Percentiles rank a stretch among this genome's conserved stretches.
These are phyloP conservation scores for Sussaba pulchella DNA, from an alignment of 2,888 invertebrate genomes.

Conservation along the genomic window DNA sequence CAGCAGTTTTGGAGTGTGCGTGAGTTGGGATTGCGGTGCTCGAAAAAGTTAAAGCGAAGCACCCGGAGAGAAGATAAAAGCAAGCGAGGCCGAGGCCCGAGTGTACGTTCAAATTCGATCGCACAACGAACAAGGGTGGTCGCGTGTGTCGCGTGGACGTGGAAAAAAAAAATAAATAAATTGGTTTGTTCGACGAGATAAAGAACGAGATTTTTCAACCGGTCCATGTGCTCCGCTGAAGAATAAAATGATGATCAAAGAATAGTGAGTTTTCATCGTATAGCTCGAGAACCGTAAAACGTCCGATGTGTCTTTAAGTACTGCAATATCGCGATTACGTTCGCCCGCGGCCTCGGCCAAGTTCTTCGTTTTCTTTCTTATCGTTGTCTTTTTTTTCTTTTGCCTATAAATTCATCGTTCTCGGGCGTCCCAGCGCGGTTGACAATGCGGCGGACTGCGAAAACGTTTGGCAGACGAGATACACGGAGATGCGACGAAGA, in stretches of 20 bases:
- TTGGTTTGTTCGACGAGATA: constrained; percentile 37
- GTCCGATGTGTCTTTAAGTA: not conserved
- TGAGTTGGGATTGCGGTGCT: constrained; percentile 49
- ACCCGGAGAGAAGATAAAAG: constrained; percentile 54
- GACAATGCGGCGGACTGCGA: not conserved
- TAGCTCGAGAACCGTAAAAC: not conserved
- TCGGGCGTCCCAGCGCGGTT: not conserved
- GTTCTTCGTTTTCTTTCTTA: constrained; percentile 19
- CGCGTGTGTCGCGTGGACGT: constrained; percentile 56
- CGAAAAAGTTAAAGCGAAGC: not conserved
- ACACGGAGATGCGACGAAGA: not conserved
- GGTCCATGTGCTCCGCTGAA: constrained; percentile 79
- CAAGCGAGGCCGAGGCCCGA: constrained; percentile 57
- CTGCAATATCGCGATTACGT: not conserved
- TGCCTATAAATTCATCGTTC: not conserved
- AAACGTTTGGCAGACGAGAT: no score
- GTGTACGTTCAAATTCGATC: constrained; percentile 55
- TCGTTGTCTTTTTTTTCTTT: not conserved
- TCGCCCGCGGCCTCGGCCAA: not conserved
- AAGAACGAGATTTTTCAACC: constrained; percentile 45
- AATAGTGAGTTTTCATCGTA: constrained; percentile 79
- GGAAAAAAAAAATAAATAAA: constrained; percentile 19
- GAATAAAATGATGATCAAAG: constrained; percentile 83
- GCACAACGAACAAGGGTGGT: constrained; percentile 61
- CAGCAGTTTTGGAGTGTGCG: constrained; percentile 32